A percentile compares a stretch with the other conserved stretches of the same genome.
These are phyloP conservation scores for Pseudomugil tenellus DNA, from an alignment of 2,797 vertebrate species.

Conservation along the genomic window DNA sequence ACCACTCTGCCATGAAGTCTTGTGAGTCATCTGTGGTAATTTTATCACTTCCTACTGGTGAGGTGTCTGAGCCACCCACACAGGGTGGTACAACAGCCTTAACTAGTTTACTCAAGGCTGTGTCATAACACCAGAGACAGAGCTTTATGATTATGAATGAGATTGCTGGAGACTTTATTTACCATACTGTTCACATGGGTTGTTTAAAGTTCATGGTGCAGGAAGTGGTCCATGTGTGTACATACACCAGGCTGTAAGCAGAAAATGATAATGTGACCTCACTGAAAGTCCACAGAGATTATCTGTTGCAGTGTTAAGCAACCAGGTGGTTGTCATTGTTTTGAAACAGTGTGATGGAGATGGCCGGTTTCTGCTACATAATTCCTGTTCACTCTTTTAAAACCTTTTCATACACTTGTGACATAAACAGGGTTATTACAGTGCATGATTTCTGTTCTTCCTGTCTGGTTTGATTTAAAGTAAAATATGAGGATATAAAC, in stretches of 20 bases:
- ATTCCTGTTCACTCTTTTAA: not conserved
- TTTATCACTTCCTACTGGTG: slow-evolving; percentile 73
- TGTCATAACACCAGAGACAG: slow-evolving; percentile 64
- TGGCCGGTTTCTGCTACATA: slow-evolving; percentile 2
- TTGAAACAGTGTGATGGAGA: not conserved
- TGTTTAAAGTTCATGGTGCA: slow-evolving; percentile 61
- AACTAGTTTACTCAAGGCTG: slow-evolving; percentile 73
- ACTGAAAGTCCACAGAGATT: slow-evolving; percentile 5
- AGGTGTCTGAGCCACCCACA: slow-evolving; percentile 66
- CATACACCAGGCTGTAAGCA: slow-evolving; percentile 4
- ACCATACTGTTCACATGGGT: slow-evolving; percentile 44
- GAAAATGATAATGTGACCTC: slow-evolving; percentile 11
- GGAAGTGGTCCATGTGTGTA: slow-evolving; percentile 43
- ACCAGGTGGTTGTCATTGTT: slow-evolving; percentile 11
- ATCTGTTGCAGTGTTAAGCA: not conserved
- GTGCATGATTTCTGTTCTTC: not conserved
- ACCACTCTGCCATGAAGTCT: slow-evolving; percentile 49
- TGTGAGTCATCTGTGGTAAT: slow-evolving; percentile 73
- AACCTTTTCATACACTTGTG: not conserved
- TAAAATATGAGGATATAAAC: not conserved
- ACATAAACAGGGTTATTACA: not conserved
- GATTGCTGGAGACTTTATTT: slow-evolving; percentile 61
- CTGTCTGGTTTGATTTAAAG: not conserved
- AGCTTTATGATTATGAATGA: slow-evolving; percentile 72
- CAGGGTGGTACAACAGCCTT: slow-evolving; percentile 45